Evolutionary conservation across 2,113 vertebrate genomes (phyloP).

Genomic region (Hippocampus zosterae): DNA sequence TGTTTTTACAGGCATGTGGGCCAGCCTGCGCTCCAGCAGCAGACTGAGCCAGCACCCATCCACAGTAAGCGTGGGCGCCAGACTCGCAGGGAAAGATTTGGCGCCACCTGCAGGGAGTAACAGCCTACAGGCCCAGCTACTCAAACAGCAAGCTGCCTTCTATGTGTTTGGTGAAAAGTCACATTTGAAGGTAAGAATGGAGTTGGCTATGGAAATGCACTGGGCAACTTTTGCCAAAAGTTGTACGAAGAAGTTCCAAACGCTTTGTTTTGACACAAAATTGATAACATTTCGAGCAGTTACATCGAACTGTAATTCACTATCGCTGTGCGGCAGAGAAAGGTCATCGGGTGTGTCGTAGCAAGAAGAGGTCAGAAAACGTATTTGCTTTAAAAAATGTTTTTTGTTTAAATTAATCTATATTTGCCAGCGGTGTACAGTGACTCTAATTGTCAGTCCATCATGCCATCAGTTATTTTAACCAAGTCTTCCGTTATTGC

Average conservation of each 20-base stretch:
- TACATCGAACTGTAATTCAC: neutral
- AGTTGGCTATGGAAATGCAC: neutral
- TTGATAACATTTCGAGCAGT: neutral
- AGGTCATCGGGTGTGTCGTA: neutral
- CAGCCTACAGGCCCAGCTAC: slow-evolving; percentile 85
- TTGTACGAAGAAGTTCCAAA: neutral
- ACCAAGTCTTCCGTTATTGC: too few relatives aligned
- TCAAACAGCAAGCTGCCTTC: slow-evolving; percentile 89
- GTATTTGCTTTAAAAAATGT: neutral
- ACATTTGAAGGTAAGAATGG: slow-evolving; percentile 84
- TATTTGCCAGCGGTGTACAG: too few relatives aligned
- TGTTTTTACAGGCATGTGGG: slow-evolving; percentile 86
- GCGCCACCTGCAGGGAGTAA: slow-evolving; percentile 78
- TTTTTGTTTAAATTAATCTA: neutral
- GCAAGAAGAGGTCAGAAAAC: neutral
- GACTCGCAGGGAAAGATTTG: slow-evolving; percentile 85
- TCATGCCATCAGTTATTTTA: too few relatives aligned
- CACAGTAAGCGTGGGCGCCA: slow-evolving; percentile 78
- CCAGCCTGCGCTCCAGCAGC: slow-evolving; percentile 92
- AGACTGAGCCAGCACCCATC: slow-evolving; percentile 78
- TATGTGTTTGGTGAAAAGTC: slow-evolving; percentile 98
- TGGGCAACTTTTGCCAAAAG: too few relatives aligned
- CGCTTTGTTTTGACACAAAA: neutral
- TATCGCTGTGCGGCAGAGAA: neutral
- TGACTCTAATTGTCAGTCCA: too few relatives aligned